phyloP scores from a whole-genome alignment of 2,113 vertebrate species.

The Pandion haliaetus region DNA sequence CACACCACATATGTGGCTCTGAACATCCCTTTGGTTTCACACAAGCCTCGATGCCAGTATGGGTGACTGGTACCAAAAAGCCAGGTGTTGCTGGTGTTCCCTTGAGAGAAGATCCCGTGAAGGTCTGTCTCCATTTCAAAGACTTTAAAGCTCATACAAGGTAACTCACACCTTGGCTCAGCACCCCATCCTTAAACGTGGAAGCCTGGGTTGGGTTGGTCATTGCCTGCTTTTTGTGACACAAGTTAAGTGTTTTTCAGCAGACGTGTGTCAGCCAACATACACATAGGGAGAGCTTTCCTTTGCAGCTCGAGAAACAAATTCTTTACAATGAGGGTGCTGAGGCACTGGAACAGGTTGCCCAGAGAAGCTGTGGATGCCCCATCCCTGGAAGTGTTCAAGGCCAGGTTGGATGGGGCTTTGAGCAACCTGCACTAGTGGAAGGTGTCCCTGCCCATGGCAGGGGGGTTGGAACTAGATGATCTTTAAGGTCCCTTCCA shows the following conservation, averaged over 20 bases:
- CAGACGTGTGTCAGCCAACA: neutral
- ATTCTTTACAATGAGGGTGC: no score
- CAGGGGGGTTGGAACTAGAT: no score
- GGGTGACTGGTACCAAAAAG: neutral
- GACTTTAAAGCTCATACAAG: neutral
- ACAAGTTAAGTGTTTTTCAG: neutral
- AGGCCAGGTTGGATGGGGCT: no score
- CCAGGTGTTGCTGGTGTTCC: neutral
- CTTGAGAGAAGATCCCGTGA: neutral
- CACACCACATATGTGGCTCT: accelerated
- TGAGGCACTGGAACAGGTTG: no score
- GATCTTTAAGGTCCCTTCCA: no score
- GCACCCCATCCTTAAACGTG: neutral
- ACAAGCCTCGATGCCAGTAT: accelerated
- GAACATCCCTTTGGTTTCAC: neutral
- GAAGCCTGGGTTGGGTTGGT: neutral
- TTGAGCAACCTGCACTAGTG: no score
- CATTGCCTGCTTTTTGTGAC: neutral
- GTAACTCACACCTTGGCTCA: neutral
- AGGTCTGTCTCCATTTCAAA: neutral
- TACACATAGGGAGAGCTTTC: neutral
- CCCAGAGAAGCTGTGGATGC: no score
- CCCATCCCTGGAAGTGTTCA: no score
- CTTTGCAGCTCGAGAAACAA: neutral
- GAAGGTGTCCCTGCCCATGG: no score